Conservation (phyloP, 2,888 invertebrate genomes). For the Dermolepida albohirtum region DNA sequence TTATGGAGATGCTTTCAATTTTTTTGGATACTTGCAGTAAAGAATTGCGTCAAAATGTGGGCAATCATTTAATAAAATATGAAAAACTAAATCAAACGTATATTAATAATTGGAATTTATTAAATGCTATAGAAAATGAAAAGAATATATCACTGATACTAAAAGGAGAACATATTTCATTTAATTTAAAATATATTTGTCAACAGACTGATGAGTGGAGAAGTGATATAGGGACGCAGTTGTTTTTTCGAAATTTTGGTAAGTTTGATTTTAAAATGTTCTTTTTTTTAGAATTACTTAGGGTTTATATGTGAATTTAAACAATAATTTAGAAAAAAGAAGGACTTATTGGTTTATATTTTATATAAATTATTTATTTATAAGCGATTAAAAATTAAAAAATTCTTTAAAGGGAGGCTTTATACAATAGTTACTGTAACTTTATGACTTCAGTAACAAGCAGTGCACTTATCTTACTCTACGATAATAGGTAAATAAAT, state of each 20-base stretch:
- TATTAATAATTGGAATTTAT: slow-evolving; percentile 63
- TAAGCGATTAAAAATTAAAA: too few species aligned
- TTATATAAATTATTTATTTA: too few species aligned
- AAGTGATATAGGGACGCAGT: slow-evolving; percentile 68
- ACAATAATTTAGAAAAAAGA: too few species aligned
- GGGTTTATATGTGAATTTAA: not conserved
- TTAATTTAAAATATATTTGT: slow-evolving; percentile 40
- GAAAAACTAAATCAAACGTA: slow-evolving; percentile 60
- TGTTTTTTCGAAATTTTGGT: slow-evolving; percentile 72
- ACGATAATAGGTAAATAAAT: too few species aligned
- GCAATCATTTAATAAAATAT: slow-evolving; percentile 72
- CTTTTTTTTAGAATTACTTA: not conserved
- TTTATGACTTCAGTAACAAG: too few species aligned
- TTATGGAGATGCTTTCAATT: slow-evolving; percentile 69
- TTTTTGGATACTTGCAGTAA: slow-evolving; percentile 72
- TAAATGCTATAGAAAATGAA: slow-evolving; percentile 53
- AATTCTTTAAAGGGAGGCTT: too few species aligned
- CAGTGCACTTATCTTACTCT: too few species aligned
- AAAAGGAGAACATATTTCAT: slow-evolving; percentile 21
- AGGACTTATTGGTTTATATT: too few species aligned
- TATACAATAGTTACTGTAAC: too few species aligned
- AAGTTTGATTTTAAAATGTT: slow-evolving; percentile 53
- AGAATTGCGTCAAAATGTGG: slow-evolving; percentile 74
- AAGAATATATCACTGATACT: slow-evolving; percentile 20
- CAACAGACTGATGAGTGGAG: slow-evolving; percentile 66